These are phyloP conservation scores for Coregonus suidteri DNA, from an alignment of 2,797 vertebrate species.

Conservation along the genomic window DNA sequence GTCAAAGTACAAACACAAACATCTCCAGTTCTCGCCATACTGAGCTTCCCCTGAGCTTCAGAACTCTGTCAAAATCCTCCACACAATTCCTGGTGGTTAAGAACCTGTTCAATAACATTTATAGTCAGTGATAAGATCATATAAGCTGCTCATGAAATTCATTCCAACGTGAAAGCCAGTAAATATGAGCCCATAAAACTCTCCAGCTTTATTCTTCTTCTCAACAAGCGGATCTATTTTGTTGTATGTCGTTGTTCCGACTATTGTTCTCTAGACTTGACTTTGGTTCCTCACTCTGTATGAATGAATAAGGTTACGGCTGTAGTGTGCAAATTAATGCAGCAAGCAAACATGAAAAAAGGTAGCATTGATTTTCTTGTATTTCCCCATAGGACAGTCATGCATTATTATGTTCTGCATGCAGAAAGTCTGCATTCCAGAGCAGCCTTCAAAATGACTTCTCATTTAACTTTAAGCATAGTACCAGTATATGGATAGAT, in stretches of 20 bases:
- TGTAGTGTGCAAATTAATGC: constrained; percentile 45
- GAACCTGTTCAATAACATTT: constrained; percentile 15
- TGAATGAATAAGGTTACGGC: constrained; percentile 26
- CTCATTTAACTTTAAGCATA: neutral
- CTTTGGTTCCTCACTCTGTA: constrained; percentile 22
- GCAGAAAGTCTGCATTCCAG: constrained; percentile 18
- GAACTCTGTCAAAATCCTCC: neutral
- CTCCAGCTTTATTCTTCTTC: neutral
- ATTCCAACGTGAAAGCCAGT: neutral
- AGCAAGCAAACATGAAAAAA: constrained; percentile 51
- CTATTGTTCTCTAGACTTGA: constrained; percentile 28
- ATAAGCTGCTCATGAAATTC: neutral
- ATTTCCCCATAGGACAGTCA: constrained; percentile 43
- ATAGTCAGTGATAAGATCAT: neutral
- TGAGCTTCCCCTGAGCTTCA: neutral
- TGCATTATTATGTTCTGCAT: constrained; percentile 18
- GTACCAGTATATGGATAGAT: no score
- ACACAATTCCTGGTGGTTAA: neutral
- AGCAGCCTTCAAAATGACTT: neutral
- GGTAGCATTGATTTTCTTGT: constrained; percentile 46
- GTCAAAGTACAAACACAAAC: neutral
- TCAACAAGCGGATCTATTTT: constrained; percentile 29
- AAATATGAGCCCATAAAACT: neutral
- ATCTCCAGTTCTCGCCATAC: neutral
- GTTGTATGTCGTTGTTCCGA: constrained; percentile 48